Conservation (phyloP, 2,888 invertebrate species). For the Epinotia nisella region DNA sequence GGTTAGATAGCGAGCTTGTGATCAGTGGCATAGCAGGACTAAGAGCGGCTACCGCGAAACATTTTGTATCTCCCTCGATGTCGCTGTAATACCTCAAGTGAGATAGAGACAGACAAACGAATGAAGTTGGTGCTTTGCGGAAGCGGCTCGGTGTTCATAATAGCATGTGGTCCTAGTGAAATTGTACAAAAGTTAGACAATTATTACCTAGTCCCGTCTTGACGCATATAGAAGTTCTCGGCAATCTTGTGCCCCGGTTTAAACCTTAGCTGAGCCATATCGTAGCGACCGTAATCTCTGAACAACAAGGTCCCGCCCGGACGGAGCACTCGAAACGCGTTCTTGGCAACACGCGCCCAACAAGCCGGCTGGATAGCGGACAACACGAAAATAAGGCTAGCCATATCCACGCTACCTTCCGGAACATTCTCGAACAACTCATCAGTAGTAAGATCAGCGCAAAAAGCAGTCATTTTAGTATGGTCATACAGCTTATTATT, state of each 20-base stretch:
- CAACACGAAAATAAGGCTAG: constrained; percentile 96
- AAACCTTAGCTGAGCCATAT: constrained; percentile 98
- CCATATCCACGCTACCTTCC: constrained; percentile 87
- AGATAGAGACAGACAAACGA: no score
- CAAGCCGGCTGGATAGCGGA: constrained; percentile 97
- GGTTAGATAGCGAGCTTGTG: background rate
- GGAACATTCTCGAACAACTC: constrained; percentile 85
- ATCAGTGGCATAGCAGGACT: background rate
- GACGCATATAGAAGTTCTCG: constrained; percentile 97
- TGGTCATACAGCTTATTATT: constrained; percentile 87
- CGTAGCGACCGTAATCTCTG: constrained; percentile 97
- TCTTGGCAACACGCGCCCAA: constrained; percentile 86
- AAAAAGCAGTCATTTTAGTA: constrained; percentile 89
- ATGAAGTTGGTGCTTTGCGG: no score
- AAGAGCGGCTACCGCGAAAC: no score
- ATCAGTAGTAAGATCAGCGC: constrained; percentile 92
- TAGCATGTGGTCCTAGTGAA: background rate
- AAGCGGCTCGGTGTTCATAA: background rate
- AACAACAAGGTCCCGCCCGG: constrained; percentile 93
- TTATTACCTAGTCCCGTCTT: constrained; percentile 95
- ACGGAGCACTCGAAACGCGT: constrained; percentile 87
- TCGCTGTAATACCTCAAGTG: no score
- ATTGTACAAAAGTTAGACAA: background rate
- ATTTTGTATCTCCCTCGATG: no score
- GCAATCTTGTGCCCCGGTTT: constrained; percentile 95